A percentile compares a stretch with the other conserved stretches of the same genome.
These are phyloP conservation scores for Caenorhabditis latens DNA, from an alignment of 1,140 invertebrate genomes.

Conservation along the genomic window DNA sequence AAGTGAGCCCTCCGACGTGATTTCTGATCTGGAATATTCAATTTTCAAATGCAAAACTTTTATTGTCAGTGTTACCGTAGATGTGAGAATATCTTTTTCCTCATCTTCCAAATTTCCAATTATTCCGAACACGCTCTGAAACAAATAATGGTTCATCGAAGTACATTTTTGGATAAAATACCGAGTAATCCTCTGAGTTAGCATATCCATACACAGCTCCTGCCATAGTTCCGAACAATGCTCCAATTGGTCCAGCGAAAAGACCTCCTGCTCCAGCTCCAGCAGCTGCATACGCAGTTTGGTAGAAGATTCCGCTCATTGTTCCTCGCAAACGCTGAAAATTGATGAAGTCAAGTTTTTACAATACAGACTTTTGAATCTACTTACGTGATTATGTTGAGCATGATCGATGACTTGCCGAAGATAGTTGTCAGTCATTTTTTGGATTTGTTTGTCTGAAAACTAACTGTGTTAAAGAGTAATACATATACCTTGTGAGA, in stretches of 20 bases:
- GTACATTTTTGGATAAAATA: not conserved
- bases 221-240: slow-evolving; percentile 24
- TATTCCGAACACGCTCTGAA: slow-evolving; percentile 31
- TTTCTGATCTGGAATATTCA: slow-evolving; percentile 15
- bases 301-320: slow-evolving; percentile 38
- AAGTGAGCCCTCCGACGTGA: not conserved
- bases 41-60: not conserved
- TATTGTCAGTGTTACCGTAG: not conserved
- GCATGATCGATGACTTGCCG: slow-evolving; percentile 23
- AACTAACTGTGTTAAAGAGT: not conserved
- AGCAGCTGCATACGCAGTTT: not conserved
- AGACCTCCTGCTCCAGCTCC: slow-evolving; percentile 30
- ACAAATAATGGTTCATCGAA: no score
- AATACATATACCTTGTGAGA: not conserved
- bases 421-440: slow-evolving; percentile 1
- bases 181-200: slow-evolving; percentile 29
- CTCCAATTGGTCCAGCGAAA: slow-evolving; percentile 18
- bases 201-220: slow-evolving; percentile 44
- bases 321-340: slow-evolving; percentile 30
- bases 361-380: no score
- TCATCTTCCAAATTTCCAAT: slow-evolving; percentile 30
- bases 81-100: not conserved
- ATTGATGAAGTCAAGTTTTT: not conserved
- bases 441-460: not conserved
- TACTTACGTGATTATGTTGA: slow-evolving; percentile 1